Conservation (phyloP, 2,797 vertebrate genomes). For the Rallus crepitans region DNA sequence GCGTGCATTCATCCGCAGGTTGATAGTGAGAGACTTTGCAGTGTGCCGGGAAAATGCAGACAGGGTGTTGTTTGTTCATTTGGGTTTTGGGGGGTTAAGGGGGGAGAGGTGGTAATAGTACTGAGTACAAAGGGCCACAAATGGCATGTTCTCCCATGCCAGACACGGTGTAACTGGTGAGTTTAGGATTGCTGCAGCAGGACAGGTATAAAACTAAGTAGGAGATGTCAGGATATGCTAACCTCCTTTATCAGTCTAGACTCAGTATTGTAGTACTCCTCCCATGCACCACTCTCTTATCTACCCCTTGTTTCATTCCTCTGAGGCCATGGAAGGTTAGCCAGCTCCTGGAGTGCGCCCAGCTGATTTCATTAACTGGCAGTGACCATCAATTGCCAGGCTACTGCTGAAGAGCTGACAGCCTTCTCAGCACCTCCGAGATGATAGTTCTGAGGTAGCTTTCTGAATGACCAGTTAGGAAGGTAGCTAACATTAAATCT, state of each 20-base stretch:
- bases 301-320: background rate
- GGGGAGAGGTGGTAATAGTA: background rate
- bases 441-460: slow-evolving; percentile 22
- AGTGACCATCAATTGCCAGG: slow-evolving; percentile 14
- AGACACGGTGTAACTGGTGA: background rate
- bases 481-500: background rate
- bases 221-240: background rate
- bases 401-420: background rate
- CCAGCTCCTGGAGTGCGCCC: background rate
- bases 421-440: background rate
- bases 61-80: background rate
- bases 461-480: background rate
- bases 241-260: background rate
- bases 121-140: background rate
- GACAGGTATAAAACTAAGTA: background rate
- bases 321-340: background rate
- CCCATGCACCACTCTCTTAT: background rate
- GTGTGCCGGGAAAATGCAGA: background rate
- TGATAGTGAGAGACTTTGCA: background rate
- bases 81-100: background rate
- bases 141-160: background rate
- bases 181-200: background rate
- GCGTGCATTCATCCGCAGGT: background rate
- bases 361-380: background rate
- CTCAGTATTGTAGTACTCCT: background rate